Percentiles rank a stretch among this genome's conserved stretches.
These are phyloP conservation scores for Phodopus roborovskii DNA, from an alignment of 2,113 vertebrate genomes.

Conservation along the genomic window DNA sequence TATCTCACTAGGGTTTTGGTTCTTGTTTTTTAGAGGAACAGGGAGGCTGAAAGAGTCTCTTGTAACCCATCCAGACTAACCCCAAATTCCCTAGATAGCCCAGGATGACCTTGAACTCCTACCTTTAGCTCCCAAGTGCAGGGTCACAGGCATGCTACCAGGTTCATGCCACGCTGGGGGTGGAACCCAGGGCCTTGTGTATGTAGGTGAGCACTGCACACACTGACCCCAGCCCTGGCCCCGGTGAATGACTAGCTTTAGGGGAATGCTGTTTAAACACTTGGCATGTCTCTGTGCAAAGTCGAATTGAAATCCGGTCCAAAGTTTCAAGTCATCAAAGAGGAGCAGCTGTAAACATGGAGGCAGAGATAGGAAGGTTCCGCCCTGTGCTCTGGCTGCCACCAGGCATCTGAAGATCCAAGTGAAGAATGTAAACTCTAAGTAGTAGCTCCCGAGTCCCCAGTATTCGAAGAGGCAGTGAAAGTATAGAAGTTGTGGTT, in stretches of 20 bases:
- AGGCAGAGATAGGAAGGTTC: neutral
- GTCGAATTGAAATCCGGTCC: no score
- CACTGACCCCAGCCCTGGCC: neutral
- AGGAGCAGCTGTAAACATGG: neutral
- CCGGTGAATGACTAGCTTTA: neutral
- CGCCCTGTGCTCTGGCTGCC: neutral
- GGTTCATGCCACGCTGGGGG: no score
- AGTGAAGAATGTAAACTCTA: neutral
- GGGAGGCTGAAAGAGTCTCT: neutral
- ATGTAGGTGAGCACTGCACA: neutral
- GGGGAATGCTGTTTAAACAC: neutral
- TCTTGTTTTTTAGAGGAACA: neutral
- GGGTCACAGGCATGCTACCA: neutral
- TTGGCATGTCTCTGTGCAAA: neutral
- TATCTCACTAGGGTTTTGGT: neutral
- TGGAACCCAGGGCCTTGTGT: neutral
- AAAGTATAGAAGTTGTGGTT: constrained; percentile 26
- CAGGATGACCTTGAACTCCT: neutral
- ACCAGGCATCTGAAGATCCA: neutral
- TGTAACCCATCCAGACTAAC: neutral
- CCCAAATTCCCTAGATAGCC: neutral
- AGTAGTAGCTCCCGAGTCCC: neutral
- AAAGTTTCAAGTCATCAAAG: neutral
- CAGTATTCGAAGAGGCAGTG: neutral
- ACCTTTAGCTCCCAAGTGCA: neutral